Percentiles rank a stretch among this genome's conserved stretches.
phyloP scores from a whole-genome alignment of 2,113 vertebrate genomes.

The Turdus rufiventris region DNA sequence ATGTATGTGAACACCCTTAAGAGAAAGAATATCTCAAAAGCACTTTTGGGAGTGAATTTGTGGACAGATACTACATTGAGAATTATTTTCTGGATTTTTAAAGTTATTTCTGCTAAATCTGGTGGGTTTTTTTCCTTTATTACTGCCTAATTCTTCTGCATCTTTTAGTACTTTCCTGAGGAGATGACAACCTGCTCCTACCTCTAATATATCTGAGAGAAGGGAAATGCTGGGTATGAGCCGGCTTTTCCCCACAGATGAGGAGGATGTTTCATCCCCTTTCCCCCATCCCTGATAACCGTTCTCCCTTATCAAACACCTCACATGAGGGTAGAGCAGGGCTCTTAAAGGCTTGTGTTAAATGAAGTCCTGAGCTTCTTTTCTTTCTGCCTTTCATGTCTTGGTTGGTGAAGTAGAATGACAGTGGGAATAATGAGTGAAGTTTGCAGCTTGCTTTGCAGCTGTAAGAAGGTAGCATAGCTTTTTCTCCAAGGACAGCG shows the following conservation, averaged over 20 bases:
- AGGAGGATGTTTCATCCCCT: not conserved
- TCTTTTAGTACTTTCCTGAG: not conserved
- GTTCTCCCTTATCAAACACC: not conserved
- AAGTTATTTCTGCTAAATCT: not conserved
- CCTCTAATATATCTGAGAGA: not conserved
- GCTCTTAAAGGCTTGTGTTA: not conserved
- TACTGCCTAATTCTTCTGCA: not conserved
- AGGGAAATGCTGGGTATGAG: not conserved
- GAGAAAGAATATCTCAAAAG: not conserved
- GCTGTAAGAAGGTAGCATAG: not conserved
- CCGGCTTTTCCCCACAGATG: not conserved
- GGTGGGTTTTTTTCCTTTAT: not conserved
- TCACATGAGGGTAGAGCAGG: not conserved
- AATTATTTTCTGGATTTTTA: not conserved
- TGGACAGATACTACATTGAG: not conserved
- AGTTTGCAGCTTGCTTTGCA: not conserved
- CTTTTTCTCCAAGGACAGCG: not conserved
- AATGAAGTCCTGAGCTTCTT: not conserved
- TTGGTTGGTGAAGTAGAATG: not conserved
- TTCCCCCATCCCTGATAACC: not conserved
- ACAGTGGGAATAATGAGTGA: not conserved
- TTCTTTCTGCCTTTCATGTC: not conserved
- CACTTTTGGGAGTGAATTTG: not conserved
- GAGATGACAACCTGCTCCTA: not conserved
- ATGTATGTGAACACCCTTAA: not conserved